Conservation (phyloP, 2,888 invertebrate species). For the Oasisia sp. region DNA sequence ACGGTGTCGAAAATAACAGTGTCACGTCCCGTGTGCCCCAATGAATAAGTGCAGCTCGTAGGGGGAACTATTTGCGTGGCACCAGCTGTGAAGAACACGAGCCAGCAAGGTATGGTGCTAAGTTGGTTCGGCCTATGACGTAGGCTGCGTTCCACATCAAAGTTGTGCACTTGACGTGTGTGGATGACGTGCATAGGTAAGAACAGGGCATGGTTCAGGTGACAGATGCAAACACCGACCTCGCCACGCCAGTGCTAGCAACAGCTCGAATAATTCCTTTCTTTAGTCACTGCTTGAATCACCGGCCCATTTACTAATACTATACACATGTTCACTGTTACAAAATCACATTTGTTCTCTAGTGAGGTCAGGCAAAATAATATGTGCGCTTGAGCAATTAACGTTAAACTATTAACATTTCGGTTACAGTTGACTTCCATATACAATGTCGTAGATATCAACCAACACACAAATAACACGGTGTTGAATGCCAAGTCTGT, state of each 20-base stretch:
- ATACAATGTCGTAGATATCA: background rate
- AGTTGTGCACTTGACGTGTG: background rate
- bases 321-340: background rate
- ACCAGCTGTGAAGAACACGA: background rate
- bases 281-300: background rate
- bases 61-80: background rate
- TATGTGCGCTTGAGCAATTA: background rate
- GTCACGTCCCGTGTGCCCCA: background rate
- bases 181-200: background rate
- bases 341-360: background rate
- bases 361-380: background rate
- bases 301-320: background rate
- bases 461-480: background rate
- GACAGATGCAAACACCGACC: background rate
- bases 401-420: background rate
- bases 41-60: background rate
- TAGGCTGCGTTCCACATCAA: background rate
- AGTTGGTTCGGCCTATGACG: background rate
- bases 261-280: background rate
- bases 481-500: background rate
- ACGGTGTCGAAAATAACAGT: background rate
- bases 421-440: background rate
- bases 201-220: background rate
- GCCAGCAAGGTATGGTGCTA: background rate
- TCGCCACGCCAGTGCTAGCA: background rate